A percentile compares a stretch with the other conserved stretches of the same genome.
Conservation (phyloP, 1,140 invertebrate genomes). For the Arion vulgaris region DNA sequence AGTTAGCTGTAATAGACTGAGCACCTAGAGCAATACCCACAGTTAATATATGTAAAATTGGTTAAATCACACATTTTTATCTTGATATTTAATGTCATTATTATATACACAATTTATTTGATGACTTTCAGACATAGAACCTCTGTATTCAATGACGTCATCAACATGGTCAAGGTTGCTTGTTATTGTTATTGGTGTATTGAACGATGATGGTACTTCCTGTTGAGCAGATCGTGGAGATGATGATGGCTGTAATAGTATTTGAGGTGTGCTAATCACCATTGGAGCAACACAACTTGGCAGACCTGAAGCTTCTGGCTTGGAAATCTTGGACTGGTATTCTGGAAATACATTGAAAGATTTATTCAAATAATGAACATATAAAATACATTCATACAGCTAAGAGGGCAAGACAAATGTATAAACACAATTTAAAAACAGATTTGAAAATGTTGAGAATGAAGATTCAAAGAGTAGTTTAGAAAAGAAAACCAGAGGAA, state of each 20-base stretch:
- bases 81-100: background rate
- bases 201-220: background rate
- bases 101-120: no score
- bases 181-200: background rate
- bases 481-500: no score
- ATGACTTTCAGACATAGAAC: background rate
- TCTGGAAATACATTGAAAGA: background rate
- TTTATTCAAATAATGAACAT: no score
- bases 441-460: no score
- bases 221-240: background rate
- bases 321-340: background rate
- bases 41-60: no score
- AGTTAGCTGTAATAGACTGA: no score
- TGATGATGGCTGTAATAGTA: background rate
- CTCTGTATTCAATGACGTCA: background rate
- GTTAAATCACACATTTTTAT: background rate
- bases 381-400: no score
- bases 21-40: no score
- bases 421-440: no score
- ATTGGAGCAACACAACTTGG: background rate
- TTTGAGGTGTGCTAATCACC: background rate
- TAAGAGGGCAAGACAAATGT: no score
- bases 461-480: no score
- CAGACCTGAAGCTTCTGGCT: background rate
- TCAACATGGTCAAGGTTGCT: background rate